Base-by-base conservation (phyloP, 1,140 invertebrate species). In the Drosophila prosaltans region DNA sequence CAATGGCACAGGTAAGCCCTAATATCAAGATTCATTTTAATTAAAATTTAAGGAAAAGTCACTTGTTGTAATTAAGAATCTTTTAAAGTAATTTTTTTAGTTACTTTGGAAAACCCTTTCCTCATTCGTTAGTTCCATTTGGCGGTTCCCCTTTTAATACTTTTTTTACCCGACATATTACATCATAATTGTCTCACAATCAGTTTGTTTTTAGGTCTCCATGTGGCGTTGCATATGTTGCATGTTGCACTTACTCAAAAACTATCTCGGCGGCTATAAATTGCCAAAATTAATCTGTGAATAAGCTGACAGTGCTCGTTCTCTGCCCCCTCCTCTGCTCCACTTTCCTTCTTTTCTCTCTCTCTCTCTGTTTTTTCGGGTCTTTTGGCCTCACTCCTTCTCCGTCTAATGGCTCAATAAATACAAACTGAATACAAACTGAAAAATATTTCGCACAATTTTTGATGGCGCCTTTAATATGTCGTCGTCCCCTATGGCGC, bases 1-100 rank as follows among this genome's bases (percentile, higher is more conserved):
- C 82, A 92, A 93, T 88, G 90, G 93, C 54, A 79, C 93, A 92
- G 93, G 93, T 93, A 73, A 89, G 91, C 88, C 26, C n/a, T 54
- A 57, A 6, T 32, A 62, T 21, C n/a, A 39, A 9, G 2, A 30
- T 4, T 2, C 6, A 63, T n/a, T 7, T 41, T 16, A 16, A 60
- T 7, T 60, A 32, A 7, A n/a, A 2, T 11, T 1, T 24, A 2
- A 32, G n/a, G 6, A 6, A 6, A 36, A 36, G 32, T 7, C 6
- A 36, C 6, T 36, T 36, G 28, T 30, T 36, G 32, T 36, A 36
- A 36, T 36, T 36, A 7, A 36, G 6, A 36, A 36, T 36, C 32
- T 36, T 2, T 36, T 30, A 30, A 36, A 36, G 1, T 5, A 3
- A 36, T 7, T 36, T 36, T 36, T 4, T 36, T 7, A 30, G 28